Percentiles rank a stretch among this genome's conserved stretches.
These are phyloP conservation scores for Siniperca scherzeri DNA, from an alignment of 2,797 vertebrate genomes.

Conservation along the genomic window DNA sequence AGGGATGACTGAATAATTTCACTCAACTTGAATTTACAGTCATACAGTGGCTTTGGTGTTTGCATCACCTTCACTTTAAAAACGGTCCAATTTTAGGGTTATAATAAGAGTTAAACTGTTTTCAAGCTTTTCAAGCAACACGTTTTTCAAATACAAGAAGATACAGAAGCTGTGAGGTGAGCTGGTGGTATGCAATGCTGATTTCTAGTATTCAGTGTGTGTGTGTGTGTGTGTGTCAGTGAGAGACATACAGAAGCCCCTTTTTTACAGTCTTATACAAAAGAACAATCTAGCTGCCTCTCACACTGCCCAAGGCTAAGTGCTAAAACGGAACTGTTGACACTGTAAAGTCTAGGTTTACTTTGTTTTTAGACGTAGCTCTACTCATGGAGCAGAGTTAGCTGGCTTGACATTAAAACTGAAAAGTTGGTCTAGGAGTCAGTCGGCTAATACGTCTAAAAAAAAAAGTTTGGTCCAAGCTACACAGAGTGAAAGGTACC, in stretches of 20 bases:
- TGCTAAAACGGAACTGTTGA: not conserved
- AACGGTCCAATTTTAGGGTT: not conserved
- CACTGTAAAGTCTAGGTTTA: not conserved
- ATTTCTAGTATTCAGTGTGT: not conserved
- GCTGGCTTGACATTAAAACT: not conserved
- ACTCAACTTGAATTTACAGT: conserved; percentile 22
- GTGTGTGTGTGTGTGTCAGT: not conserved
- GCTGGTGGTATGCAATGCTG: not conserved
- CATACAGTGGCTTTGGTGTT: not conserved
- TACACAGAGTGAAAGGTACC: not conserved
- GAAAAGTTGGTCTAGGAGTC: not conserved
- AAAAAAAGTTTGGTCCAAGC: not conserved
- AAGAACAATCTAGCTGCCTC: not conserved
- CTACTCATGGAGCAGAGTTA: not conserved
- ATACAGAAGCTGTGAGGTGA: not conserved
- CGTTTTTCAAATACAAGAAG: not conserved
- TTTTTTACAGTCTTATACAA: not conserved
- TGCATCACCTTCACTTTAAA: not conserved
- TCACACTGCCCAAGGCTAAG: not conserved
- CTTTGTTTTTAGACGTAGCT: not conserved
- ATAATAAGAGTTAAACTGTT: not conserved
- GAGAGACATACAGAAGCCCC: not conserved
- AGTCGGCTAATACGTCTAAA: not conserved
- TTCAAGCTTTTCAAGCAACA: no score
- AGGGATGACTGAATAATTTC: conserved; percentile 47